phyloP scores from a whole-genome alignment of 2,888 invertebrate species.

The Pterostichus niger region DNA sequence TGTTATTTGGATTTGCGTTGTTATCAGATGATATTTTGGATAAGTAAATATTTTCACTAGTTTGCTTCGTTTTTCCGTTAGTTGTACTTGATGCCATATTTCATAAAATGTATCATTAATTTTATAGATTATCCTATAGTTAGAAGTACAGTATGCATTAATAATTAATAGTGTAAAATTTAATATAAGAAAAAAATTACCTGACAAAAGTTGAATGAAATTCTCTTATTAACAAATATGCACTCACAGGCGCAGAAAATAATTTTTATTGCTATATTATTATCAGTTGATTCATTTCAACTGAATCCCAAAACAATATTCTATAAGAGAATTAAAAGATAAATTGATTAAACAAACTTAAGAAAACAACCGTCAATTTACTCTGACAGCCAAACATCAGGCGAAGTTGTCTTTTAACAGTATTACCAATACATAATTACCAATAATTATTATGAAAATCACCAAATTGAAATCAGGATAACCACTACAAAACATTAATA shows the following conservation, averaged over 20 bases:
- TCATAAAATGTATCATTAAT: conserved; percentile 41
- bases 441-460: background rate
- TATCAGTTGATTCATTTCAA: conserved; percentile 1
- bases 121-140: conserved; percentile 15
- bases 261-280: conserved; percentile 33
- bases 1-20: conserved; percentile 65
- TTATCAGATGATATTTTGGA: conserved; percentile 62
- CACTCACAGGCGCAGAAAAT: background rate
- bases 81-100: conserved; percentile 64
- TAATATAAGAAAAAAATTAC: conserved; percentile 43
- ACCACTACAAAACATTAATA: conserved; percentile 2
- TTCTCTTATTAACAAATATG: background rate
- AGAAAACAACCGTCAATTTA: conserved; percentile 62
- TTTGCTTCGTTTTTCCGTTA: conserved; percentile 54
- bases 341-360: conserved; percentile 60
- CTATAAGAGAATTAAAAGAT: conserved; percentile 23
- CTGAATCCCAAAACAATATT: conserved; percentile 20
- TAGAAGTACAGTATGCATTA: background rate
- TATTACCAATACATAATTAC: conserved; percentile 23
- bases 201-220: conserved; percentile 38
- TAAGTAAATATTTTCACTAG: conserved; percentile 52
- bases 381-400: conserved; percentile 65
- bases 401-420: conserved; percentile 45
- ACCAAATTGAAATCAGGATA: background rate
- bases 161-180: conserved; percentile 11